Evolutionary conservation across 1,140 invertebrate genomes (phyloP), one percentile per base, ranked within the genome.

Genomic region (Leptopilina clavipes): DNA sequence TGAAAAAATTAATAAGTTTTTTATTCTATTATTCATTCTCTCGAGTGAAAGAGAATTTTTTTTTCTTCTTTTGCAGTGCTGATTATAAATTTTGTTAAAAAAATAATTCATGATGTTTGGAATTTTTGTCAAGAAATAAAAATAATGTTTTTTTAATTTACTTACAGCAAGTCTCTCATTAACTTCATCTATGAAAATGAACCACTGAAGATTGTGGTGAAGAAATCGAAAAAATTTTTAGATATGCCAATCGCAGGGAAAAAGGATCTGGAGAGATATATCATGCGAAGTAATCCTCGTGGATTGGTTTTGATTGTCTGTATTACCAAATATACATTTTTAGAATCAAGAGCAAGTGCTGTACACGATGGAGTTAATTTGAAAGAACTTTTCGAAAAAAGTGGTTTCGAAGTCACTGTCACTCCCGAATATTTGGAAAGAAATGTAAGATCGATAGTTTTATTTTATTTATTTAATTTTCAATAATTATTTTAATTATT

Each of bases 301-400:
- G 93, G 93, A 12, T 89, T 91, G 17, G 89, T 92, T 45, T 85
- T 94, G 12, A 89, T 94, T 56, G 91, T 93, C 37, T 93, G 93
- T 70, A 93, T 92, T 74, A 91, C 92, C 44, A 54, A 81, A 6
- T 84, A 85, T 31, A 18, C 43, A 1, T 19, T 79, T 9, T 6
- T 83, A 0, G 76, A 81, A 10, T 80, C 77, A 11, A 89, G 93
- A 59, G 77, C 77, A 0, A 91, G 92, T 1, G 92, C 92, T 3
- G 79, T 89, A 54, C 65, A 87, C 0, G 93, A 94, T 77, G 84
- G 90, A 70, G 48, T 80, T 10, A 92, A 93, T 81, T 80, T 94
- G 7, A 83, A 86, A 8, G 71, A 88, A 12, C 76, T 93, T 0
- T 93, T 93, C 72, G 79, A 85, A 45, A 76, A 91, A 74, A 90